Evolutionary conservation across 64 coral and sea anemone species (phyloP), one percentile per base, ranked within the genome.

Genomic region (Stichodactyla mertensii): DNA sequence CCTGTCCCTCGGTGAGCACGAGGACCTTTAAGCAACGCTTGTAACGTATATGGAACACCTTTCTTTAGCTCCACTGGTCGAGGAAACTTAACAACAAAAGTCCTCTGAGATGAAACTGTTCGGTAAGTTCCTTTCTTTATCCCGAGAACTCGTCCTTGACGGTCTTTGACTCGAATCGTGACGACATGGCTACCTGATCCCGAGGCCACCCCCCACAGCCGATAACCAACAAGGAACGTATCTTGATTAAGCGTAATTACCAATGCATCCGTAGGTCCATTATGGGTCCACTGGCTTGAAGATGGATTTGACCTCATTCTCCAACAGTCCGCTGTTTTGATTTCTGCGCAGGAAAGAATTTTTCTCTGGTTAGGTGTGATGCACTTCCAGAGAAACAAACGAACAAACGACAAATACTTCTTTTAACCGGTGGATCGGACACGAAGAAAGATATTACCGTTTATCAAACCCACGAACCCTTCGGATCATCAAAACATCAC

Each of bases 161-260:
- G 7, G 67, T 71, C 67, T 71, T 71, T 27, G 51, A 81, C 78
- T 54, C 6, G 36, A 20, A 81, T 81, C 15, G 78, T 81, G 20
- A 81, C 78, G 78, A 55, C 53, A 81, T 81, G 78, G 12, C 51
- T 52, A n/a, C 78, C 78, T 18, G 16, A 53, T 14, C 78, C 78
- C 6, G 78, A 55, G 78, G 15, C 0, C n/a, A 81, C 78, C 19
- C 78, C 78, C 78, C 78, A 81, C 7, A 81, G 78, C 12, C 51
- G 78, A 81, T n/a, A n/a, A 12, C 78, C 78, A 52, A 54, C 0
- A 4, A 81, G 53, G 6, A 5, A 11, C 4, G 19, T 51, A 16
- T 81, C 78, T 19, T 20, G 36, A 10, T 52, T 28, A 0, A 81
- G 12, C 4, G 15, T 55, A 8, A 81, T 12, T 14, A n/a, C 19